Percentiles rank a stretch among this genome's conserved stretches.
Conservation (phyloP, 2,888 invertebrate species). For the Drosophila nr. perissopoda region DNA sequence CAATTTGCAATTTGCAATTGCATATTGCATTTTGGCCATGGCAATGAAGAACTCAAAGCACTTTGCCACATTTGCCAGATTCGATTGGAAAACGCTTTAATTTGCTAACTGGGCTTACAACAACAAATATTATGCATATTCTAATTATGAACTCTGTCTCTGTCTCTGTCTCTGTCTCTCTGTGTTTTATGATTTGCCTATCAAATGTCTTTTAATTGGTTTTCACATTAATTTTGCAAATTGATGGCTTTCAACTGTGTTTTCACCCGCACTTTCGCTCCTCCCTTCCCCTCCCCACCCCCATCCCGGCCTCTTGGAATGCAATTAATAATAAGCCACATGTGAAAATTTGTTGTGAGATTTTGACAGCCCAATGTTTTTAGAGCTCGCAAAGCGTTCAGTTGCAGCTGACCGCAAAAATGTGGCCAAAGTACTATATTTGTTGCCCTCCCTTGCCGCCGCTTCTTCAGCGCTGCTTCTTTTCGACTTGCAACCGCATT, state of each 20-base stretch:
- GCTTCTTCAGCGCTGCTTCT: background rate
- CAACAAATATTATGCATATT: slow-evolving; percentile 65
- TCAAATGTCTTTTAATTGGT: slow-evolving; percentile 68
- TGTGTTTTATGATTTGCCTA: slow-evolving; percentile 20
- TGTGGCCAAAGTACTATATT: slow-evolving; percentile 4
- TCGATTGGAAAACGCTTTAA: slow-evolving; percentile 60
- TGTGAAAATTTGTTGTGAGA: slow-evolving; percentile 55
- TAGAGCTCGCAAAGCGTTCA: slow-evolving; percentile 11
- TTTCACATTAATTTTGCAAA: slow-evolving; percentile 78
- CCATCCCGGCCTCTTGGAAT: slow-evolving; percentile 12
- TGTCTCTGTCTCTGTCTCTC: background rate
- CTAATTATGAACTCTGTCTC: slow-evolving; percentile 52
- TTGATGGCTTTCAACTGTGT: slow-evolving; percentile 59
- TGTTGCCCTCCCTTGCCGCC: background rate
- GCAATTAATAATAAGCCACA: slow-evolving; percentile 72
- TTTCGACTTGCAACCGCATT: background rate
- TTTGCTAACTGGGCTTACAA: slow-evolving; percentile 56
- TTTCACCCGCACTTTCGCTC: background rate
- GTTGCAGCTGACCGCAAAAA: slow-evolving; percentile 32
- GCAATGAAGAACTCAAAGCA: slow-evolving; percentile 5
- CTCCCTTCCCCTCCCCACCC: background rate
- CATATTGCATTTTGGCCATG: slow-evolving; percentile 22
- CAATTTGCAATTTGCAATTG: slow-evolving; percentile 31
- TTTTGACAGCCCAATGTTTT: slow-evolving; percentile 48
- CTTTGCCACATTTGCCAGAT: slow-evolving; percentile 23